phyloP scores from a whole-genome alignment of 2,113 vertebrate species.

The Chlorodrepanis virens region DNA sequence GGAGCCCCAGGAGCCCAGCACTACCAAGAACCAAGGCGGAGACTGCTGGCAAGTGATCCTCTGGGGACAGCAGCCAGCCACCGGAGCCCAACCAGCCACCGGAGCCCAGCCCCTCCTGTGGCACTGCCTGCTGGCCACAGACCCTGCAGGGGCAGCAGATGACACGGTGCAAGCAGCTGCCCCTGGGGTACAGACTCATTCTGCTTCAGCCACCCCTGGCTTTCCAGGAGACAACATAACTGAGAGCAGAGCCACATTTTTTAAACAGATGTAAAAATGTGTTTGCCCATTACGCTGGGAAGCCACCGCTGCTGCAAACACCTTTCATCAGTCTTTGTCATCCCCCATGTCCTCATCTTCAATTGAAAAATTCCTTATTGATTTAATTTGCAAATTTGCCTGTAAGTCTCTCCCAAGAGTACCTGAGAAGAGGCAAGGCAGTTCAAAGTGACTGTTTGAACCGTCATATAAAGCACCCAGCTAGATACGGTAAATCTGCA shows the following conservation, averaged over 20 bases:
- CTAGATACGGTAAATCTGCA: neutral
- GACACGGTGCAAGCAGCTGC: neutral
- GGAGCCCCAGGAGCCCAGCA: neutral
- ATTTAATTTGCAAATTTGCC: slow-evolving; percentile 12
- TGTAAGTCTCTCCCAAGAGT: neutral
- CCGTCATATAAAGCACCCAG: neutral
- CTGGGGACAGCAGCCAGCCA: neutral
- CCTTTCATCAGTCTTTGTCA: neutral
- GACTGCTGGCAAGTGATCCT: slow-evolving; percentile 6
- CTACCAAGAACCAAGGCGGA: neutral
- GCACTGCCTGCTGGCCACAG: neutral
- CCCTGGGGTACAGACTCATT: neutral
- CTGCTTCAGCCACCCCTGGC: neutral
- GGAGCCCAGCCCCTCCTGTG: neutral
- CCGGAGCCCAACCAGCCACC: neutral
- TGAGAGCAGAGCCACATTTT: neutral
- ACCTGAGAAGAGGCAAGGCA: neutral
- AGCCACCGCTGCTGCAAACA: neutral
- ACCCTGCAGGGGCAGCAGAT: neutral
- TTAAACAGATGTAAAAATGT: neutral
- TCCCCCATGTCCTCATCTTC: neutral
- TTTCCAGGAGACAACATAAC: neutral
- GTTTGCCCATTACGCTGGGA: neutral
- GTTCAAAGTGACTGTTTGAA: neutral
- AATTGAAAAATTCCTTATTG: neutral